A percentile compares a stretch with the other conserved stretches of the same genome.
Evolutionary conservation across 2,888 invertebrate genomes (phyloP).

Genomic region (Eugnorisma glareosa): DNA sequence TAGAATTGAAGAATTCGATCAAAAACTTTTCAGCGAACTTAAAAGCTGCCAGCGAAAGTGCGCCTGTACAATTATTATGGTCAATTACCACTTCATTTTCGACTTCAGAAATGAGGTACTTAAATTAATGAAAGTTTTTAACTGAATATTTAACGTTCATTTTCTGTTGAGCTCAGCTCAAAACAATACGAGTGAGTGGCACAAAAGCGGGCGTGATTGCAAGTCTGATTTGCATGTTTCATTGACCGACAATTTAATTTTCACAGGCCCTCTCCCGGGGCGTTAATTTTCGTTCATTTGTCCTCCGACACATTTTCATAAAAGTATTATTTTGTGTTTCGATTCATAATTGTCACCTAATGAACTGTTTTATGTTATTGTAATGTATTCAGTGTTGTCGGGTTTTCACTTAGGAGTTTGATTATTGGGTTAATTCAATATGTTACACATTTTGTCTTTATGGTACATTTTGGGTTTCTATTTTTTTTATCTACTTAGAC

Average conservation of each 20-base stretch:
- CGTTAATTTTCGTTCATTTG: conserved; percentile 80
- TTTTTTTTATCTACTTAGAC: not conserved
- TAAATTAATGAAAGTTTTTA: conserved; percentile 63
- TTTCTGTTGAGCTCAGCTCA: conserved; percentile 67
- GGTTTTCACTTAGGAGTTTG: conserved; percentile 41
- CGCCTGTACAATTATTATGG: conserved; percentile 61
- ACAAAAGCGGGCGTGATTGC: conserved; percentile 86
- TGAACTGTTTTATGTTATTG: conserved; percentile 66
- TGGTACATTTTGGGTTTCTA: too few relatives aligned
- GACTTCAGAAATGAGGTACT: conserved; percentile 58
- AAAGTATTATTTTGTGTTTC: conserved; percentile 70
- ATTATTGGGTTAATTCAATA: conserved; percentile 4
- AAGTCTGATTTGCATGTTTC: conserved; percentile 86
- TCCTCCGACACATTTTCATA: conserved; percentile 69
- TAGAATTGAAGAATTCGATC: conserved; percentile 40
- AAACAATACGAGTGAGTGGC: conserved; percentile 79
- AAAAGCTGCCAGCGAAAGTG: conserved; percentile 56
- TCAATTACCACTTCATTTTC: conserved; percentile 67
- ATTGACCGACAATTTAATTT: conserved; percentile 88
- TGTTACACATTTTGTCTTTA: not conserved
- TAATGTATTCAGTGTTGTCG: conserved; percentile 34
- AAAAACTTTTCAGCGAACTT: conserved; percentile 55
- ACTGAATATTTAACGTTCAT: conserved; percentile 65
- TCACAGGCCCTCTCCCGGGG: conserved; percentile 73
- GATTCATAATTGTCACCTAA: conserved; percentile 73